Base-by-base conservation (phyloP, 2,888 invertebrate genomes). In the Diadegma fenestrale region DNA sequence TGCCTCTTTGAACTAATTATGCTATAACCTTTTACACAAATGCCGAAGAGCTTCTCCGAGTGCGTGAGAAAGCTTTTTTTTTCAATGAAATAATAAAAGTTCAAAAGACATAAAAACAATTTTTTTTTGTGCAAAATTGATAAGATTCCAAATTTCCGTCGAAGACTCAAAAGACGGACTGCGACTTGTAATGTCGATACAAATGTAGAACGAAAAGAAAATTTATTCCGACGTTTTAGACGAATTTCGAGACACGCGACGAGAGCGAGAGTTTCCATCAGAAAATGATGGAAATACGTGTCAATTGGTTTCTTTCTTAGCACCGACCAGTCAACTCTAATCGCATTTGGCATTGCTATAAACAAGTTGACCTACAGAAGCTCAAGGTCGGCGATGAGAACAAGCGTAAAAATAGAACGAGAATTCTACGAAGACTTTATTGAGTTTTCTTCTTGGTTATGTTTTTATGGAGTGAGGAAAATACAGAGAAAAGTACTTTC, bases 241-340 rank as follows among this genome's bases (percentile, higher is more conserved):
- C 8, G 37, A 37, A 37, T 8, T 8, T 7, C 7, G 37, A 1
- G 10, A 37, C 7, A 37, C 1, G 22, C 26, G 41, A 48, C 43
- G 43, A 64, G 37, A 54, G 30, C 12, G 61, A 69, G 37, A 79
- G 37, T 76, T 66, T 19, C 17, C 37, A 63, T 51, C 33, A 48
- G 30, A n/a, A 77, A 84, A 80, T 80, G 58, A 77, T 76, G 80
- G 80, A 84, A 84, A 76, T 77, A 72, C 72, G 80, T 76, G 71
- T 77, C 71, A 84, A 84, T 66, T 66, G 37, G 64, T 80, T 76
- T 76, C 71, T 19, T 54, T 71, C 43, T 69, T 37, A 75, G 22
- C 71, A 58, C 54, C 64, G 64, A 61, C 51, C 54, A 63, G 71
- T 33, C 22, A 37, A 75, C 73, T 54, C 64, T 84, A 84, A 84